Conservation (phyloP, 2,113 vertebrate genomes). For the Mohoua ochrocephala region DNA sequence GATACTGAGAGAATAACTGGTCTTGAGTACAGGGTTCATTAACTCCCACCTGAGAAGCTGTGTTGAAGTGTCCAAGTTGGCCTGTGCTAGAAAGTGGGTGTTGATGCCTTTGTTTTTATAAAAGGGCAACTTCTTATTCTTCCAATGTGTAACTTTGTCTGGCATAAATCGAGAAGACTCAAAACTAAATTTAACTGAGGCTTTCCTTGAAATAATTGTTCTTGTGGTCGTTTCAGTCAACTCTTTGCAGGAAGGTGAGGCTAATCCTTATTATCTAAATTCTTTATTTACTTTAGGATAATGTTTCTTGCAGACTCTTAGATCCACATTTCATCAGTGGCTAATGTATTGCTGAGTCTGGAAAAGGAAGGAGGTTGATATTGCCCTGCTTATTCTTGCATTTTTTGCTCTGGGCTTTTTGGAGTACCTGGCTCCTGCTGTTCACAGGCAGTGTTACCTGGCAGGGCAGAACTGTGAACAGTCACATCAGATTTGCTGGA, state of each 20-base stretch:
- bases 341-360: not conserved
- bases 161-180: not conserved
- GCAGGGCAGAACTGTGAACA: not conserved
- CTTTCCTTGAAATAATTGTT: not conserved
- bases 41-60: not conserved
- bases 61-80: accelerated
- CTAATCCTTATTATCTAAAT: not conserved
- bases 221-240: not conserved
- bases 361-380: not conserved
- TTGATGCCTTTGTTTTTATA: not conserved
- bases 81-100: not conserved
- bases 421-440: not conserved
- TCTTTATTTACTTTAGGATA: not conserved
- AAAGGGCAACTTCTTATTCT: not conserved
- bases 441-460: not conserved
- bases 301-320: not conserved
- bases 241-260: not conserved
- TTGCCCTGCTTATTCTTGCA: not conserved
- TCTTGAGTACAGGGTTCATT: not conserved
- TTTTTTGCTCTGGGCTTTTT: not conserved
- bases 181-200: not conserved
- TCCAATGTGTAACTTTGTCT: accelerated
- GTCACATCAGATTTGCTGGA: not conserved
- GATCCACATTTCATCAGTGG: not conserved
- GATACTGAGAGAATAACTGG: not conserved